Base-by-base conservation (phyloP, 2,888 invertebrate genomes). In the Scaeva pyrastri region DNA sequence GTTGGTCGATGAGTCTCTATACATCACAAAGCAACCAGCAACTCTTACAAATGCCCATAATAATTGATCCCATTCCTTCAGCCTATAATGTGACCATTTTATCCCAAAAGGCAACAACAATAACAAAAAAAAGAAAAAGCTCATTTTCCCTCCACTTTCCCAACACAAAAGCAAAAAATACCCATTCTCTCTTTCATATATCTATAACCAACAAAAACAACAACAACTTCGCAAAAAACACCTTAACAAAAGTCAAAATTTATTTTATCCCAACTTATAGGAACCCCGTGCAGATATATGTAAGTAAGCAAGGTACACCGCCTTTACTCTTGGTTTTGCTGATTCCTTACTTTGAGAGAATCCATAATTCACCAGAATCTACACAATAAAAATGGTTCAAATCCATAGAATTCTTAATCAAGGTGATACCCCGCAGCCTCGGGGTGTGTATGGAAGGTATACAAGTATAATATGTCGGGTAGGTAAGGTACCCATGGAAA, bases 361-460 rank as follows among this genome's bases (percentile, higher is more conserved):
- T 82, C 86, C 77, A 86, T 82, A 82, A 78, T 66, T 86, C 82
- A 86, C 86, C 82, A 58, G 70, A 78, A 78, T 81, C 81, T 74
- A 77, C 58, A 74, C 77, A 86, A 86, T 86, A 86, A 86, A 86
- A 85, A 80, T 81, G 76, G 80, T 85, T 81, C 41, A 73, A 86
- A 82, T 82, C 86, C 71, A 58, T 58, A 43, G 64, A 66, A 82
- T 82, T 82, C 77, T 86, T 86, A 82, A 77, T 82, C 86, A 78
- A 68, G 82, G 26, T 77, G 74, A 74, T 73, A 78, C 73, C 81
- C 71, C 50, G 56, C 73, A 85, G 85, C 76, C 45, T 60, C 31
- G 2, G 19, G 58, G 19, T 11, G 12, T 19, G 10, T 5, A 19
- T 2, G 10, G 14, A 23, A 14, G 16, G 62, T 43, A 31, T 41